These are phyloP conservation scores for Poeciliopsis prolifica DNA, from an alignment of 2,113 vertebrate genomes.

Conservation along the genomic window DNA sequence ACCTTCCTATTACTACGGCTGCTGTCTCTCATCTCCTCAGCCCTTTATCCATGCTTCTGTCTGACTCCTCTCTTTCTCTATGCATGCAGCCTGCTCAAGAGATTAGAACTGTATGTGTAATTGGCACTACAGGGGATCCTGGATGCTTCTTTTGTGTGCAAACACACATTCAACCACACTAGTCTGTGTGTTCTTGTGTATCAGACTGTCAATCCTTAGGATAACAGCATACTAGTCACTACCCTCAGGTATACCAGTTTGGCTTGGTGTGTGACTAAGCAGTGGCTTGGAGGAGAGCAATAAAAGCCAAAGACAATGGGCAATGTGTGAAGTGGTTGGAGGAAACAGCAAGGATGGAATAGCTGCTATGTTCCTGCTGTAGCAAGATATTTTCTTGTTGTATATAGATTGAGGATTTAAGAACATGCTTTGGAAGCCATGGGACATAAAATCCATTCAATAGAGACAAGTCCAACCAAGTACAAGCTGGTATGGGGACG, in stretches of 20 bases:
- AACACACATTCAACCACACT: slow-evolving; percentile 15
- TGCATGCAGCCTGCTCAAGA: slow-evolving; percentile 43
- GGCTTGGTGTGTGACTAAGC: slow-evolving; percentile 45
- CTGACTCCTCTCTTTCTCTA: slow-evolving; percentile 19
- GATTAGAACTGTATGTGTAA: slow-evolving; percentile 63
- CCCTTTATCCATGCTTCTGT: neutral
- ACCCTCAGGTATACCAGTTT: slow-evolving; percentile 45
- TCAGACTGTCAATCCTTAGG: slow-evolving; percentile 20
- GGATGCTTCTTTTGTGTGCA: slow-evolving; percentile 30
- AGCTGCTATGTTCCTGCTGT: slow-evolving; percentile 34
- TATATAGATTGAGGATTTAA: slow-evolving; percentile 38
- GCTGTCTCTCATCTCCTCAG: slow-evolving; percentile 5
- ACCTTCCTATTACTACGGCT: neutral
- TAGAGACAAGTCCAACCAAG: slow-evolving; percentile 43
- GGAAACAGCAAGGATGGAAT: slow-evolving; percentile 38
- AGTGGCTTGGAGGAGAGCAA: slow-evolving; percentile 53
- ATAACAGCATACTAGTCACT: slow-evolving; percentile 8
- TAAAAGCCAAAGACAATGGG: slow-evolving; percentile 62
- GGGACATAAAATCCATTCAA: slow-evolving; percentile 52
- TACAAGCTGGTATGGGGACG: slow-evolving; percentile 20
- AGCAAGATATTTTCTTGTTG: slow-evolving; percentile 36
- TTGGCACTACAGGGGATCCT: slow-evolving; percentile 65
- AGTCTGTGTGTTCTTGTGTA: slow-evolving; percentile 2
- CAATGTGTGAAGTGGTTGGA: slow-evolving; percentile 36
- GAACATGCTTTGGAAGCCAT: slow-evolving; percentile 53